These are phyloP conservation scores for Neodiprion pinetum DNA, from an alignment of 1,140 invertebrate species.

Conservation along the genomic window DNA sequence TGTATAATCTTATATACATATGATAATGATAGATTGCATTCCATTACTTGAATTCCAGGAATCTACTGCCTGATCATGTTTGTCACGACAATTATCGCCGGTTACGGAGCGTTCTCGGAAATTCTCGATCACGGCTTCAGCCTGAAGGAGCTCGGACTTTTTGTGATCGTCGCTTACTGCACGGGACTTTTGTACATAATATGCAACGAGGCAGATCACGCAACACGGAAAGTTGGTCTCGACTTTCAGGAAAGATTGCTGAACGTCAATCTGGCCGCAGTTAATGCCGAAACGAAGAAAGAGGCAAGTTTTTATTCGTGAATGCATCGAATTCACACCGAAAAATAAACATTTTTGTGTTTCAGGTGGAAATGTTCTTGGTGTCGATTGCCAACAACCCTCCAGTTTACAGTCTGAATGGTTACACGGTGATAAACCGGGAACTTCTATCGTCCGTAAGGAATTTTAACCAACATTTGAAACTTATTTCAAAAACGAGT, in stretches of 20 bases:
- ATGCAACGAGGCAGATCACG: constrained; percentile 73
- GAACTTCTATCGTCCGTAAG: constrained; percentile 71
- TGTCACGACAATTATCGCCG: constrained; percentile 72
- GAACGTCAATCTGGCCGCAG: constrained; percentile 68
- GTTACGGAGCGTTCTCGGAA: constrained; percentile 72
- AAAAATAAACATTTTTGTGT: background rate
- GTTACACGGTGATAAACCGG: constrained; percentile 72
- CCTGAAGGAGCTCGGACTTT: constrained; percentile 72
- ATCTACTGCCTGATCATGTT: constrained; percentile 74
- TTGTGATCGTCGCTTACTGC: constrained; percentile 72
- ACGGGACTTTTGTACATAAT: constrained; percentile 72
- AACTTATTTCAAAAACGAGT: constrained; percentile 9
- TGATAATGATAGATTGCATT: background rate
- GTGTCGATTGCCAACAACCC: constrained; percentile 75
- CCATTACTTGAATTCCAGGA: constrained; percentile 27
- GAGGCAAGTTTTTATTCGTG: constrained; percentile 46
- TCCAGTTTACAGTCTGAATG: constrained; percentile 74
- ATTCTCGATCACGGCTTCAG: constrained; percentile 72
- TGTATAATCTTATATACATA: no score
- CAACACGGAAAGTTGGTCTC: constrained; percentile 69
- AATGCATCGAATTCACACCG: background rate
- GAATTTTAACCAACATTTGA: background rate
- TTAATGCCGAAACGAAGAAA: constrained; percentile 68
- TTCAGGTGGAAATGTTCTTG: constrained; percentile 70
- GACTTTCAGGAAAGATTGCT: constrained; percentile 70